phyloP scores from a whole-genome alignment of 2,797 vertebrate genomes.

The Myiotriccus ornatus region DNA sequence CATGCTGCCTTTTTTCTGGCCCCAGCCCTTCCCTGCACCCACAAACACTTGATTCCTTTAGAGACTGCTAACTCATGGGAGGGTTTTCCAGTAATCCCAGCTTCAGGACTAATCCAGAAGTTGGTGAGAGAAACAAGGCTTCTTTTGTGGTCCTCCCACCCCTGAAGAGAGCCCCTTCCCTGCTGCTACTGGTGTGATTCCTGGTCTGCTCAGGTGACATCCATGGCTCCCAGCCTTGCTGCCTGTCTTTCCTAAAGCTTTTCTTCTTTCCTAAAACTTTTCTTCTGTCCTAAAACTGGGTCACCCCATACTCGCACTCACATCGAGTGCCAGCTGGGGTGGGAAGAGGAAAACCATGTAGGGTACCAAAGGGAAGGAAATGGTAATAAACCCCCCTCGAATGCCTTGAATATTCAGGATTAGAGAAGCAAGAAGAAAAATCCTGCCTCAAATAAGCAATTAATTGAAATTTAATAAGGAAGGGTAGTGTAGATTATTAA shows the following conservation, averaged over 20 bases:
- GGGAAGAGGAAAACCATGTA: not conserved
- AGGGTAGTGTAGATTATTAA: conserved; percentile 59
- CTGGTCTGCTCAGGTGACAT: not conserved
- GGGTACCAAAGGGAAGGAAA: not conserved
- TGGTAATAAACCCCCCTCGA: not conserved
- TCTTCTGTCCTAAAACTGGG: not conserved
- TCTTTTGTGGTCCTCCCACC: not conserved
- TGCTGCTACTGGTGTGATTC: not conserved
- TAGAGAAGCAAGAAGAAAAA: conserved; percentile 32
- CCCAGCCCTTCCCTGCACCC: not conserved
- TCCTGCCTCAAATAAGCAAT: conserved; percentile 51
- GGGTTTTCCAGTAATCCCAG: not conserved
- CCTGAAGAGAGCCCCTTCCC: not conserved
- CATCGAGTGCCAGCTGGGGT: not conserved
- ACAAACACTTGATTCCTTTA: not conserved
- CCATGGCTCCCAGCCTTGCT: not conserved
- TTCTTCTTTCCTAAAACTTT: not conserved
- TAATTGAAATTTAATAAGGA: conserved; percentile 68
- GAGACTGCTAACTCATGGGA: not conserved
- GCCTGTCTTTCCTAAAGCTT: not conserved
- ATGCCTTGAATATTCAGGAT: conserved; percentile 18
- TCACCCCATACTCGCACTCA: not conserved
- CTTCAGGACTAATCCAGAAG: not conserved
- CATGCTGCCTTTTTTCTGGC: not conserved
- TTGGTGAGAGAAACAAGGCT: not conserved